Conservation (phyloP, 2,888 invertebrate species). For the Aphodius sticticus region DNA sequence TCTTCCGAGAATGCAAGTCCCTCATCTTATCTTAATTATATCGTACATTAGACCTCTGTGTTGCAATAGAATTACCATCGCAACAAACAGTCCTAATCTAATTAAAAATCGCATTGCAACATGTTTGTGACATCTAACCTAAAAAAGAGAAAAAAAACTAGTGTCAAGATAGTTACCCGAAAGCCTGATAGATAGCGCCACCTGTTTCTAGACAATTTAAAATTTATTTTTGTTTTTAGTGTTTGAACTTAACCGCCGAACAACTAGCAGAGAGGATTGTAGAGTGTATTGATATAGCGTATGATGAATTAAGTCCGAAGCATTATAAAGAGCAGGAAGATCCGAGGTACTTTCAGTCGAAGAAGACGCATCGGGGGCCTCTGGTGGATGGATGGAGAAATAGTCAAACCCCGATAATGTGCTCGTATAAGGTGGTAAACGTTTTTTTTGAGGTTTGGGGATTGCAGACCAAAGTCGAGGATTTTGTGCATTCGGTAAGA, state of each 20-base stretch:
- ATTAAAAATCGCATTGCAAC: no score
- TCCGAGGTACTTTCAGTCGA: constrained; percentile 82
- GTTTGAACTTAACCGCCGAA: constrained; percentile 75
- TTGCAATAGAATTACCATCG: no score
- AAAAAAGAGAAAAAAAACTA: background rate
- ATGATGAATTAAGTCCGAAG: constrained; percentile 84
- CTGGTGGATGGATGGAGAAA: constrained; percentile 84
- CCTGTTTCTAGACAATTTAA: background rate
- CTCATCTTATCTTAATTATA: background rate
- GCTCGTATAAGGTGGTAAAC: constrained; percentile 89
- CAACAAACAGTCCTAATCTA: no score
- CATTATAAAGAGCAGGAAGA: constrained; percentile 93
- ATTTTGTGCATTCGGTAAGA: constrained; percentile 82
- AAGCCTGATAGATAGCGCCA: background rate
- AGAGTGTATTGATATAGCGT: constrained; percentile 87
- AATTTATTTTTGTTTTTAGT: constrained; percentile 64
- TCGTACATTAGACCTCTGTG: background rate
- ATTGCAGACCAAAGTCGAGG: constrained; percentile 87
- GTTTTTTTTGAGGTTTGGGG: constrained; percentile 94
- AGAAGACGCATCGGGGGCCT: constrained; percentile 84
- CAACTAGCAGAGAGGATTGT: constrained; percentile 77
- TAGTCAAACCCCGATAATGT: constrained; percentile 83
- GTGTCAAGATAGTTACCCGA: background rate
- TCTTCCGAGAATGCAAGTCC: constrained; percentile 84
- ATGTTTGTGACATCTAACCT: no score